Base-by-base conservation (phyloP, 2,888 invertebrate species). In the Lamellibrachia satsuma region DNA sequence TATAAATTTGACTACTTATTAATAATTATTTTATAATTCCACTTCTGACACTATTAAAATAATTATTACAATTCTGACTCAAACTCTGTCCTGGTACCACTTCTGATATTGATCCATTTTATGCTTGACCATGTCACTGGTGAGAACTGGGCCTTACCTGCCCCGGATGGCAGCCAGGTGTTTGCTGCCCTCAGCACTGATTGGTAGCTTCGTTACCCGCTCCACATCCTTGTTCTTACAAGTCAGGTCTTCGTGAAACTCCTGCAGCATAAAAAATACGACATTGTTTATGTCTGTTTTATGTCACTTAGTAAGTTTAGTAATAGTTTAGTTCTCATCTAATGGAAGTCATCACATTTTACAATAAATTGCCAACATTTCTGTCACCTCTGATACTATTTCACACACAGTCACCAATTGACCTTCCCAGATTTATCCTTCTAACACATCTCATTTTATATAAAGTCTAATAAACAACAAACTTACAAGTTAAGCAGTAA, bases 241-340 rank as follows among this genome's bases (percentile, higher is more conserved):
- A 7, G 95, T 94, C 27, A 96, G 94, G 92, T 96, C 96, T 52
- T 96, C 96, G 93, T 96, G 96, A 94, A 96, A 96, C 93, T 96
- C 96, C 96, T 96, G 92, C 7, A 90, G 91, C 39, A 57, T 3
- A 52, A 7, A 52, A 39, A n/a, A 15, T 75, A 15, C 6, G 15
- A 22, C 22, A 22, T 75, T 22, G 22, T 75, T 15, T n/a, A 75
- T 22, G 22, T 75, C n/a, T 22, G 22, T 75, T 75, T 75, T 75
- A 22, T 75, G 22, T 15, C 75, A 75, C 11, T 75, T 39, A 39
- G 75, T 75, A 39, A 39, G 39, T 39, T 39, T 39, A 39, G 39
- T 39, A 39, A 39, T 39, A 39, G 39, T 39, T 39, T 39, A 39
- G 39, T 39, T 39, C 39, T 39, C 39, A 39, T 39, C 39, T 39